Evolutionary conservation across 2,797 vertebrate species (phyloP), one percentile per base, ranked within the genome.

Genomic region (Rhynchotus rufescens): DNA sequence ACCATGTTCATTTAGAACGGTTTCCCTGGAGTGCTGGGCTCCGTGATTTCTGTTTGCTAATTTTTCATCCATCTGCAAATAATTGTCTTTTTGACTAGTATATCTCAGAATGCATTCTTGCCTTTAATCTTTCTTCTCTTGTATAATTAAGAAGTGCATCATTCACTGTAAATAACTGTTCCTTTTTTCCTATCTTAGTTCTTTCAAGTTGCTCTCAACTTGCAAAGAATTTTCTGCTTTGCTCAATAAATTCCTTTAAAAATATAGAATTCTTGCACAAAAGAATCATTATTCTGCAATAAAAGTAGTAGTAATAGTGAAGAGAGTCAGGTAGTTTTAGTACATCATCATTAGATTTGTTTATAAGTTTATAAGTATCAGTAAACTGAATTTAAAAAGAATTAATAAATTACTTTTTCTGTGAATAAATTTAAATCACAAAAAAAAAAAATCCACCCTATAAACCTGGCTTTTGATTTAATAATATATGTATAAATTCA

Each of bases 41-140:
- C 65, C 51, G 11, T 72, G 65, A 14, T 95, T 90, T 75, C 12
- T 59, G 28, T 86, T 91, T 17, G 12, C 42, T 30, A 66, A 30
- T 20, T 76, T 85, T 64, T 60, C 23, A 45, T 93, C 75, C 86
- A 85, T 93, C 94, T 95, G 90, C 82, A 94, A 95, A 51, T 67
- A 76, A 76, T 94, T 91, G 80, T 19, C 81, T 90, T 80, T 66
- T 93, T 80, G 86, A 76, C 51, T 69, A 80, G 52, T 47, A 17
- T 64, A 66, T 76, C 66, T 60, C 66, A 85, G 69, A 56, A 72
- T 52, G 38, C 42, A 60, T 80, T 78, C 38, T 52, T 94, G 42
- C 59, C 38, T 88, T 83, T 47, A 93, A 83, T 62, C 19, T 80
- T 84, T 78, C 15, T 77, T 86, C 61, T 78, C 86, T 86, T 78